phyloP scores from a whole-genome alignment of 1,140 invertebrate species.

The Chironomus striatipennis region DNA sequence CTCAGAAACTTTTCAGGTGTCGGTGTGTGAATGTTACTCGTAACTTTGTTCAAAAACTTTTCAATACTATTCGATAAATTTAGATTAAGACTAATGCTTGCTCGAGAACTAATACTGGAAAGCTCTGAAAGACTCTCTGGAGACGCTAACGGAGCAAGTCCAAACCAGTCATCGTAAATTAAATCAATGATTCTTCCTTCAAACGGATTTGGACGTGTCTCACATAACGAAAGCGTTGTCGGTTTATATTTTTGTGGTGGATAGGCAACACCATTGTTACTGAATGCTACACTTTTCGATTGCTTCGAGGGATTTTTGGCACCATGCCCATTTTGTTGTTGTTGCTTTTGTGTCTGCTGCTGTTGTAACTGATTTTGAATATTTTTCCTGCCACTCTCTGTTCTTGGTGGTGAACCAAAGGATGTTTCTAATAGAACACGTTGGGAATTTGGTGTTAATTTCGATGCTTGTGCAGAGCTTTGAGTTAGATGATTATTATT shows the following conservation, averaged over 20 bases:
- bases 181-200: conserved; percentile 40
- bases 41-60: conserved; percentile 35
- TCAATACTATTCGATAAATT: conserved; percentile 37
- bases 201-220: conserved; percentile 35
- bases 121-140: conserved; percentile 77
- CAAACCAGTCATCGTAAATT: conserved; percentile 54
- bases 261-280: conserved; percentile 10
- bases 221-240: conserved; percentile 29
- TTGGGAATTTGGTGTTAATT: conserved; percentile 38
- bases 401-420: conserved; percentile 42
- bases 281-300: not conserved
- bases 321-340: conserved; percentile 24
- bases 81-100: conserved; percentile 34
- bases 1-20: not conserved
- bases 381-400: not conserved
- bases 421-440: conserved; percentile 64
- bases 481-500: conserved; percentile 28
- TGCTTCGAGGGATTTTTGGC: not conserved
- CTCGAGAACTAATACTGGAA: conserved; percentile 53
- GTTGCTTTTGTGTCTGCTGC: not conserved
- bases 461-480: conserved; percentile 31
- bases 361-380: conserved; percentile 10
- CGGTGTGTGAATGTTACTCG: conserved; percentile 29
- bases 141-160: conserved; percentile 69
- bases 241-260: conserved; percentile 32